Evolutionary conservation across 2,888 invertebrate genomes (phyloP), one percentile per base, ranked within the genome.

Genomic region (Meliscaeva auricollis): DNA sequence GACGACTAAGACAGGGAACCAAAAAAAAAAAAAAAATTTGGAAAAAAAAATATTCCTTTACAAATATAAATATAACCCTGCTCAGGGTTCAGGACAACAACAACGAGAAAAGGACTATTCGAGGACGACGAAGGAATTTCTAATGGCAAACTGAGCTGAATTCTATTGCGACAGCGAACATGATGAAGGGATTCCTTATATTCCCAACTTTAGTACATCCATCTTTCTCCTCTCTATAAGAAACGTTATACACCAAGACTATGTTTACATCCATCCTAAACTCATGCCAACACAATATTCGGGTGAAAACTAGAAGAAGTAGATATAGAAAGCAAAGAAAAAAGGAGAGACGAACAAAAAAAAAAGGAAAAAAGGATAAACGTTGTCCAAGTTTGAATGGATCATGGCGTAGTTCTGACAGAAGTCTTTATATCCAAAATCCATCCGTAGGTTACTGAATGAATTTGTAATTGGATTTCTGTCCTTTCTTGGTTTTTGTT

Each of bases 401-500:
- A 85, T 85, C 85, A 85, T 85, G 85, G 85, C 48, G 81, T 85
- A 85, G 85, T 85, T 85, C 75, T 85, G 85, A 85, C 85, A 85
- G 76, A 85, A 85, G 85, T 81, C 85, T 81, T 85, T 85, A 81
- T 85, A 81, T 81, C 85, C 80, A 85, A 85, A 85, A 85, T 81
- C 85, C 85, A 81, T 81, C 69, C 81, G 76, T 81, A 81, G 85
- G 85, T 85, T 85, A 85, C 85, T 85, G 85, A 85, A 85, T 85
- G 85, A 85, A 85, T 85, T 85, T 72, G 85, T 85, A 85, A 85
- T 85, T 85, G 85, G 85, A 85, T 85, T 85, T 85, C 81, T 77
- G 73, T 76, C 68, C 81, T 62, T 44, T 81, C 72, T 76, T 64
- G 78, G 68, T 76, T 81, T 81, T 77, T 85, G 69, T 83, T 79